A percentile compares a stretch with the other conserved stretches of the same genome.
phyloP scores from a whole-genome alignment of 2,888 invertebrate species.

The Apamea anceps region DNA sequence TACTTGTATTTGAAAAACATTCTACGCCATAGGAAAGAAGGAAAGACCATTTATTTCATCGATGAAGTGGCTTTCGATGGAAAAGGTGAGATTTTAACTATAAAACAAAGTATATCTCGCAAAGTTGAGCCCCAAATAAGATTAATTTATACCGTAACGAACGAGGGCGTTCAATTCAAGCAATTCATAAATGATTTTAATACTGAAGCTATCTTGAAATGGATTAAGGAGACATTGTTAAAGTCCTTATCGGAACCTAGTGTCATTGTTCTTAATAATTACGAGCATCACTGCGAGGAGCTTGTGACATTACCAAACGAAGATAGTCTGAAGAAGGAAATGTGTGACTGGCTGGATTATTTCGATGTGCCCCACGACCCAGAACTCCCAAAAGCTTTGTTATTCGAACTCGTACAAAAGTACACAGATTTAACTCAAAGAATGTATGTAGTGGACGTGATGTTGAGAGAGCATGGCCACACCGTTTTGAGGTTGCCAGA shows the following conservation, averaged over 20 bases:
- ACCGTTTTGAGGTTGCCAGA: slow-evolving; percentile 48
- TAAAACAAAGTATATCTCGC: slow-evolving; percentile 12
- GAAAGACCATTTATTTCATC: slow-evolving; percentile 65
- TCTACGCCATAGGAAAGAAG: slow-evolving; percentile 43
- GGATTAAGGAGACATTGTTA: slow-evolving; percentile 18
- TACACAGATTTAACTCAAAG: slow-evolving; percentile 51
- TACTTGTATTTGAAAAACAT: slow-evolving; percentile 71
- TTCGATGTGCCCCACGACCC: slow-evolving; percentile 64
- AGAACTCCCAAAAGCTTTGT: slow-evolving; percentile 65
- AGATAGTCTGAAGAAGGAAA: slow-evolving; percentile 60
- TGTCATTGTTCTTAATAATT: slow-evolving; percentile 47
- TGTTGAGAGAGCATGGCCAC: slow-evolving; percentile 32
- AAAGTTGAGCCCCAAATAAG: neutral
- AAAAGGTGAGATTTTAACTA: slow-evolving; percentile 13
- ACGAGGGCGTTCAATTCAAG: slow-evolving; percentile 18
- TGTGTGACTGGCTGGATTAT: slow-evolving; percentile 69
- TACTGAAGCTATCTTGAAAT: slow-evolving; percentile 21
- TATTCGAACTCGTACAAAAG: slow-evolving; percentile 67
- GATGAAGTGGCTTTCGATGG: slow-evolving; percentile 61
- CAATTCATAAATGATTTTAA: slow-evolving; percentile 8
- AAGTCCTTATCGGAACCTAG: slow-evolving; percentile 7
- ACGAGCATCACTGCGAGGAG: slow-evolving; percentile 50
- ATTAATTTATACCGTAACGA: slow-evolving; percentile 34
- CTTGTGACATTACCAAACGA: slow-evolving; percentile 51
- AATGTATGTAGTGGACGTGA: slow-evolving; percentile 22